Base-by-base conservation (phyloP, 2,797 vertebrate genomes). In the Phrynocephalus forsythii region DNA sequence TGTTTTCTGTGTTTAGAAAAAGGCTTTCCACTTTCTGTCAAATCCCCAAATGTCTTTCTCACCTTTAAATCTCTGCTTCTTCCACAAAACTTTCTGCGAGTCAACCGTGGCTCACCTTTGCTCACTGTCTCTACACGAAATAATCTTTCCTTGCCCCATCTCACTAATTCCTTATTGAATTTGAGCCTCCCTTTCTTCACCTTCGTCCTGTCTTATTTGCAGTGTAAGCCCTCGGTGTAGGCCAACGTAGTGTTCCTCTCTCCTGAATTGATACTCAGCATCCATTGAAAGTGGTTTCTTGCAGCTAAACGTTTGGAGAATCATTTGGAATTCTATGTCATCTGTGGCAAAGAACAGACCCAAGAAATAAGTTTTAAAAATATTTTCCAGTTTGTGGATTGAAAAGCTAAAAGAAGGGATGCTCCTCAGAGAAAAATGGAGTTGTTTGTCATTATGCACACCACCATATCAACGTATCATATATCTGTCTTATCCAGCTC, bases 251-350 rank as follows among this genome's bases (percentile, higher is more conserved):
- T 77, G 5, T 66, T 76, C 28, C 48, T 7, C 30, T 16, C 50
- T 67, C 30, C 44, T 67, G 73, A 48, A 78, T 68, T 78, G 60
- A 20, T 82, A 79, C 24, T 76, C n/a, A 33, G 67, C 82, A 52
- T 77, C n/a, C 28, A 56, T 10, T 77, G 72, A 28, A 79, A 71
- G 50, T 73, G 68, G 84, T 85, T 91, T 93, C 38, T 91, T 91
- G 56, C 26, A 80, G 77, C 38, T 89, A 90, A 86, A 88, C 87
- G 38, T 50, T 90, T 0, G 0, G 52, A 79, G 91, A 87, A 60
- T 63, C 90, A n/a, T 91, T 56, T 87, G 33, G 86, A 91, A 87
- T 48, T 91, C 90, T 89, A 91, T 90, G 83, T 87, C 82, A n/a
- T 48, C 67, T 87, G 84, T 66, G 38, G 79, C 18, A 85, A 63